These are phyloP conservation scores for Eilema sororculum DNA, from an alignment of 2,888 invertebrate genomes.

Conservation along the genomic window DNA sequence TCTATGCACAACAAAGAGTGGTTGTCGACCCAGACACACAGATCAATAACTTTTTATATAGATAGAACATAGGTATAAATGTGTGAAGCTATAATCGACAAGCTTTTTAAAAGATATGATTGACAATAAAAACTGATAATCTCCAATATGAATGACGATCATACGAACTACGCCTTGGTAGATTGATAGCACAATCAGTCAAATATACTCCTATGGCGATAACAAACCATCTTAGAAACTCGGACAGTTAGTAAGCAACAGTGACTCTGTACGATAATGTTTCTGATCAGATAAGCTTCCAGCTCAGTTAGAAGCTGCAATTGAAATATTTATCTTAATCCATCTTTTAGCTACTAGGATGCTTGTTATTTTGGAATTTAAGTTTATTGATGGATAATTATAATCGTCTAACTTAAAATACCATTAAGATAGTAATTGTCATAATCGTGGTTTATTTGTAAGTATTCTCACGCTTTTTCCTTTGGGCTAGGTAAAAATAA, in stretches of 20 bases:
- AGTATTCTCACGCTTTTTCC: no score
- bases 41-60: not conserved
- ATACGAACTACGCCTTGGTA: conserved; percentile 23
- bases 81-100: conserved; percentile 1
- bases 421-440: not conserved
- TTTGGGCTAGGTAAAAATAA: no score
- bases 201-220: conserved; percentile 19
- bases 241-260: not conserved
- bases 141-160: conserved; percentile 19
- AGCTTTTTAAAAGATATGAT: conserved; percentile 4
- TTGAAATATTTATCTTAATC: not conserved
- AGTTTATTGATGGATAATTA: not conserved
- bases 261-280: not conserved
- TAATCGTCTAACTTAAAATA: not conserved
- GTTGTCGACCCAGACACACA: not conserved
- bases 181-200: conserved; percentile 35
- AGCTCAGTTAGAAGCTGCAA: not conserved
- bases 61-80: conserved; percentile 2
- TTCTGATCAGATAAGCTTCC: not conserved
- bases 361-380: not conserved
- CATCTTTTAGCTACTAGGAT: not conserved
- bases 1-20: not conserved
- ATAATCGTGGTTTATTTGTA: not conserved
- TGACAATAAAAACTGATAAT: conserved; percentile 33
- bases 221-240: conserved; percentile 30